Evolutionary conservation across 2,113 vertebrate genomes (phyloP).

Genomic region (Sphaerodactylus townsendi): DNA sequence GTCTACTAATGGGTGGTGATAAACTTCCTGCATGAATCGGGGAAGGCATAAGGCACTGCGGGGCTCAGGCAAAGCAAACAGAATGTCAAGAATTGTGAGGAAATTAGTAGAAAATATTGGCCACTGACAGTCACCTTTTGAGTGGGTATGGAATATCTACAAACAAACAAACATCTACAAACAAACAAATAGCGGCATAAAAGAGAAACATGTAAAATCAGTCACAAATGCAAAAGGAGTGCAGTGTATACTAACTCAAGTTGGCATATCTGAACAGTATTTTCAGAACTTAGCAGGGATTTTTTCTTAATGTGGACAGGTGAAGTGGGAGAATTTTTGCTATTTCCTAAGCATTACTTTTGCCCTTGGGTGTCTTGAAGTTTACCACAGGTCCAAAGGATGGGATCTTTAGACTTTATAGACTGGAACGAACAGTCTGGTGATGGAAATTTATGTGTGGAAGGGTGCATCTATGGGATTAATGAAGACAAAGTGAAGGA

Average conservation of each 20-base stretch:
- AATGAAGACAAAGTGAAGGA: conserved; percentile 13
- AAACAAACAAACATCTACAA: too few species aligned
- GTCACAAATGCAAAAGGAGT: too few species aligned
- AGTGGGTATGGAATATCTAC: neutral
- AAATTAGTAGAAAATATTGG: neutral
- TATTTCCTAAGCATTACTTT: neutral
- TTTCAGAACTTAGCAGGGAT: neutral
- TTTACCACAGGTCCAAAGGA: neutral
- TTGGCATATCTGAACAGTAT: too few species aligned
- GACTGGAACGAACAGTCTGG: neutral
- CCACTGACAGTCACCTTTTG: neutral
- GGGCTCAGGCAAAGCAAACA: neutral
- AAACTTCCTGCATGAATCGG: neutral
- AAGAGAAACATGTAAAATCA: too few species aligned
- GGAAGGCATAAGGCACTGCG: neutral
- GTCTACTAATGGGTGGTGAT: neutral
- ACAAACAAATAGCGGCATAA: too few species aligned
- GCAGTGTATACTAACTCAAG: too few species aligned
- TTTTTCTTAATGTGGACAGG: neutral
- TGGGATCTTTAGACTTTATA: neutral
- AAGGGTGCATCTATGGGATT: neutral
- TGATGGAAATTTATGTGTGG: neutral
- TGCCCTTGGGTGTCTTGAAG: conserved; percentile 8
- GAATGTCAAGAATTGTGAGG: neutral
- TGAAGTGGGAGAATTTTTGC: neutral